Evolutionary conservation across 53 echinoderm and acorn worm genomes (phyloP), one percentile per base, ranked within the genome.

Genomic region (Paracentrotus lividus): DNA sequence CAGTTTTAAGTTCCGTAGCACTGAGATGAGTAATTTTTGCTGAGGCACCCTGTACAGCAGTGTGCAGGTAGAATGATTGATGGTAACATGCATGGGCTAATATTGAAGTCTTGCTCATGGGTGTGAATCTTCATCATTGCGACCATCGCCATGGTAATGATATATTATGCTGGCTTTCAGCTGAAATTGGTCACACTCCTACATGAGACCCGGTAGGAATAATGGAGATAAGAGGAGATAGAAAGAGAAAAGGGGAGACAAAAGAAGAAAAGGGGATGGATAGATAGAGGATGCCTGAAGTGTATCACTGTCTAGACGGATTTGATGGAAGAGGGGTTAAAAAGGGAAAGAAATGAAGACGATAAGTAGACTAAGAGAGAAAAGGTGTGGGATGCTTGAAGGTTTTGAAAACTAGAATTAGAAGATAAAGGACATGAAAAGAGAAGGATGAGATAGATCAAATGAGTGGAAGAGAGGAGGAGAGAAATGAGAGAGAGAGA

Each of bases 151-250:
- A 47, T 81, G 47, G 81, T 81, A 47, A 47, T 81, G 81, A 81
- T 81, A 81, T 81, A 81, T 81, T 44, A 81, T 45, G 12, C 47
- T 81, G 81, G n/a, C 81, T 45, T 81, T 81, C 33, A 47, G 47
- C 12, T 23, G n/a, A 81, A 45, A 45, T 45, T 47, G 81, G 81
- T 47, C 81, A 81, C 81, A 81, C 12, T 81, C 26, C 27, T 13
- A 81, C n/a, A 47, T 9, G 33, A 45, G 42, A 4, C 15, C 26
- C 61, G 38, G 40, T 5, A 26, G n/a, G n/a, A 26, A 61, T 18
- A 26, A 54, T 61, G 24, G 61, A 61, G 26, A 2, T 21, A 26
- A 45, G 26, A 42, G 44, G 38, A 81, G 26, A 81, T 36, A n/a
- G 49, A 42, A 31, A 42, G 77, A 77, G 77, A 77, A 20, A 72